phyloP scores from a whole-genome alignment of 2,113 vertebrate genomes.

The Dromas ardeola region DNA sequence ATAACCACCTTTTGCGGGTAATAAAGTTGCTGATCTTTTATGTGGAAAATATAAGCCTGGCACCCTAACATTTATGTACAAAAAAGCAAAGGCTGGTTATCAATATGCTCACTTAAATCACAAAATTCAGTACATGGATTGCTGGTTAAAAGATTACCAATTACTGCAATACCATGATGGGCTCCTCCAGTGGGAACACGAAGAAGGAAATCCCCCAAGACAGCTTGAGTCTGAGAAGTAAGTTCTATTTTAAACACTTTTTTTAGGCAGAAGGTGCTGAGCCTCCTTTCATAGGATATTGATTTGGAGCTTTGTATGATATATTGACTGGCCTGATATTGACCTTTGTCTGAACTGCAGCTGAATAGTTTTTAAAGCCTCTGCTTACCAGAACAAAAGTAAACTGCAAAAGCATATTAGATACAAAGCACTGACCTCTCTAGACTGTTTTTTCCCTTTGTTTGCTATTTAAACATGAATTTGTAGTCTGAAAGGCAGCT shows the following conservation, averaged over 20 bases:
- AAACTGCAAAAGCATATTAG: constrained; percentile 16
- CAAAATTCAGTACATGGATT: not conserved
- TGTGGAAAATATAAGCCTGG: constrained; percentile 63
- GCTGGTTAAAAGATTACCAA: constrained; percentile 25
- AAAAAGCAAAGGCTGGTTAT: constrained; percentile 59
- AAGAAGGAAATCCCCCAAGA: not conserved
- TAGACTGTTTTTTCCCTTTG: not conserved
- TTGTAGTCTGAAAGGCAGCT: not conserved
- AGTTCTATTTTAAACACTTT: not conserved
- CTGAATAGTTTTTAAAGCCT: constrained; percentile 24
- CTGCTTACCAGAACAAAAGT: constrained; percentile 29
- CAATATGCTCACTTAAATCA: constrained; percentile 37
- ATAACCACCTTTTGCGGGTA: constrained; percentile 62
- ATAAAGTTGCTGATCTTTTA: constrained; percentile 66
- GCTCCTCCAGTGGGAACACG: not conserved
- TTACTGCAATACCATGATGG: not conserved
- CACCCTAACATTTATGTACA: constrained; percentile 48
- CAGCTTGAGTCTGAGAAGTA: not conserved
- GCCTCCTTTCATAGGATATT: not conserved
- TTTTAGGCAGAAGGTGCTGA: constrained; percentile 10
- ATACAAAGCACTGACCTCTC: constrained; percentile 27
- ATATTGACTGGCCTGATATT: not conserved
- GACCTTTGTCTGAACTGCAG: constrained; percentile 33
- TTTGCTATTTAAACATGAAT: not conserved
- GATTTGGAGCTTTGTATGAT: not conserved